phyloP scores from a whole-genome alignment of 2,113 vertebrate genomes.

The Pseudonaja textilis region DNA sequence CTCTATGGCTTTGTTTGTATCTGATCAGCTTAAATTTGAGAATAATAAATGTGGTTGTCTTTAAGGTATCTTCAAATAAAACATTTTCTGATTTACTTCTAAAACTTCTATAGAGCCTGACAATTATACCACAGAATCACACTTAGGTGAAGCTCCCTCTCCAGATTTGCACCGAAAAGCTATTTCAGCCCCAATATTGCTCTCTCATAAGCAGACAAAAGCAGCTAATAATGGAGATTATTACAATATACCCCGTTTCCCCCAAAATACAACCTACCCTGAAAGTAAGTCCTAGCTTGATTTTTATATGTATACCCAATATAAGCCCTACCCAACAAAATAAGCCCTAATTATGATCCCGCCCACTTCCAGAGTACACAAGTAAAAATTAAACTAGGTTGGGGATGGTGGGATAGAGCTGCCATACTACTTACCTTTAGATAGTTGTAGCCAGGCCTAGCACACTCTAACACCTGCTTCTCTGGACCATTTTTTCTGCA shows the following conservation, averaged over 20 bases:
- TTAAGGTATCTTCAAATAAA: not conserved
- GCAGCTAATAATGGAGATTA: not conserved
- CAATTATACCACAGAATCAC: not conserved
- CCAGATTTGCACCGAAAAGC: not conserved
- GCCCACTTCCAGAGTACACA: too few species aligned
- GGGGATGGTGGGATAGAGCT: too few species aligned
- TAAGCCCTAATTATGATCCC: too few species aligned
- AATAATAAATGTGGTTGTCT: not conserved
- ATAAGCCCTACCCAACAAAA: too few species aligned
- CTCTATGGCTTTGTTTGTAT: not conserved
- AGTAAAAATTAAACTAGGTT: too few species aligned
- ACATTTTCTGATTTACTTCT: not conserved
- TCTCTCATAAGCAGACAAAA: not conserved
- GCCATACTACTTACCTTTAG: too few species aligned
- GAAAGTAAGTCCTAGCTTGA: too few species aligned
- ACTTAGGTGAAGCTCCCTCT: not conserved
- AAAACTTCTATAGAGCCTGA: not conserved
- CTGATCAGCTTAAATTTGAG: not conserved
- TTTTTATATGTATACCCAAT: too few species aligned
- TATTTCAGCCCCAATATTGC: not conserved
- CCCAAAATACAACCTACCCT: too few species aligned
- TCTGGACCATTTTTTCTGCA: too few species aligned
- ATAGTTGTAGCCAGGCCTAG: too few species aligned
- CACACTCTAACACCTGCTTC: too few species aligned
- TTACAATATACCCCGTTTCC: not conserved